These are phyloP conservation scores for Agrotis segetum DNA, from an alignment of 2,888 invertebrate species.

Conservation along the genomic window DNA sequence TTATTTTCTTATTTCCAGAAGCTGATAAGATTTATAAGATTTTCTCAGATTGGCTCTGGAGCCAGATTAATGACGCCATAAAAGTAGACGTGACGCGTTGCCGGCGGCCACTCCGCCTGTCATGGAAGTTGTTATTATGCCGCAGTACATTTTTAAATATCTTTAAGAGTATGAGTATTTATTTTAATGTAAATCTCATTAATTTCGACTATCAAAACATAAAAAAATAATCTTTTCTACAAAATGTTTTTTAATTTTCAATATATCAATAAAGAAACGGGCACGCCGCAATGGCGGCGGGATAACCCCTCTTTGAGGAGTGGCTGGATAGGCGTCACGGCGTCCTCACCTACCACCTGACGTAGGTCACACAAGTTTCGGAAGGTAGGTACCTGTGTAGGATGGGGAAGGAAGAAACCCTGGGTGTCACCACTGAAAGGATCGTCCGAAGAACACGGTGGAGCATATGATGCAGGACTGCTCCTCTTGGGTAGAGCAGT, in stretches of 20 bases:
- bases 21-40: slow-evolving; percentile 52
- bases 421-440: no score
- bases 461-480: no score
- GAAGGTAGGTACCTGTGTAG: no score
- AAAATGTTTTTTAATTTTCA: background rate
- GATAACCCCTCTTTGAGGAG: no score
- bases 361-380: no score
- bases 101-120: slow-evolving; percentile 22
- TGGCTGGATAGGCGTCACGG: no score
- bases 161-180: slow-evolving; percentile 40
- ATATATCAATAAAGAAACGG: no score
- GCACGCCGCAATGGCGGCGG: no score
- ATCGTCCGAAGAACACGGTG: no score
- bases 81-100: slow-evolving; percentile 39
- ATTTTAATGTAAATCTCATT: slow-evolving; percentile 42
- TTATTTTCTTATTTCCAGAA: slow-evolving; percentile 16
- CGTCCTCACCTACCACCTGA: no score
- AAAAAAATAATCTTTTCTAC: background rate
- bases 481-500: no score
- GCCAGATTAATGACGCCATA: slow-evolving; percentile 56
- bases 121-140: slow-evolving; percentile 47
- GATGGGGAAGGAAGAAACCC: no score
- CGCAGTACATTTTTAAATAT: slow-evolving; percentile 29
- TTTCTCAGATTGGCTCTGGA: slow-evolving; percentile 22
- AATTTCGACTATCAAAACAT: background rate